These are phyloP conservation scores for Mesoligia furuncula DNA, from an alignment of 2,888 invertebrate genomes.

Conservation along the genomic window DNA sequence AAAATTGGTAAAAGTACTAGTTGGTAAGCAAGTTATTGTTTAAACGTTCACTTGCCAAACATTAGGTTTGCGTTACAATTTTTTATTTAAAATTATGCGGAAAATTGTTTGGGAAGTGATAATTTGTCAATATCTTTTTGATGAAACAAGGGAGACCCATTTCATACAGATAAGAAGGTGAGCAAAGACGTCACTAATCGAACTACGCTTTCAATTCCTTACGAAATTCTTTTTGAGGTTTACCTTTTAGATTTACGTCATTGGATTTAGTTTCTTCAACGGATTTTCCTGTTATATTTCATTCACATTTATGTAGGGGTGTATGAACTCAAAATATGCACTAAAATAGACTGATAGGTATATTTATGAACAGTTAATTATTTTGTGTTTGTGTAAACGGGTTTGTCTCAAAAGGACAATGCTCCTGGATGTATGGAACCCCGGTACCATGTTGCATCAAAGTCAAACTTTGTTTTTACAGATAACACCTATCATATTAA, in stretches of 20 bases:
- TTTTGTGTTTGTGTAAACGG: background rate
- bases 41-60: background rate
- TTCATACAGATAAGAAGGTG: background rate
- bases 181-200: constrained; percentile 20
- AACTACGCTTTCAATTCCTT: constrained; percentile 1
- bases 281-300: constrained; percentile 19
- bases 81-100: too few species aligned
- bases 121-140: too few species aligned
- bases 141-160: too few species aligned
- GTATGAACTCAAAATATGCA: constrained; percentile 7
- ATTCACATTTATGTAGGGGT: background rate
- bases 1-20: background rate
- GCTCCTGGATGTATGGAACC: too few species aligned
- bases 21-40: background rate
- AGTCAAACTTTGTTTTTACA: too few species aligned
- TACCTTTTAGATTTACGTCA: constrained; percentile 23
- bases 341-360: background rate
- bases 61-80: too few species aligned
- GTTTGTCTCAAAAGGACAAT: background rate
- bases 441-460: too few species aligned
- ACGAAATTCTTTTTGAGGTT: constrained; percentile 3
- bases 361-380: background rate
- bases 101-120: too few species aligned
- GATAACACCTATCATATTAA: too few species aligned
- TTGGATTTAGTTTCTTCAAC: background rate